Conservation (phyloP, 2,888 invertebrate genomes). For the Drosophila paracracens region DNA sequence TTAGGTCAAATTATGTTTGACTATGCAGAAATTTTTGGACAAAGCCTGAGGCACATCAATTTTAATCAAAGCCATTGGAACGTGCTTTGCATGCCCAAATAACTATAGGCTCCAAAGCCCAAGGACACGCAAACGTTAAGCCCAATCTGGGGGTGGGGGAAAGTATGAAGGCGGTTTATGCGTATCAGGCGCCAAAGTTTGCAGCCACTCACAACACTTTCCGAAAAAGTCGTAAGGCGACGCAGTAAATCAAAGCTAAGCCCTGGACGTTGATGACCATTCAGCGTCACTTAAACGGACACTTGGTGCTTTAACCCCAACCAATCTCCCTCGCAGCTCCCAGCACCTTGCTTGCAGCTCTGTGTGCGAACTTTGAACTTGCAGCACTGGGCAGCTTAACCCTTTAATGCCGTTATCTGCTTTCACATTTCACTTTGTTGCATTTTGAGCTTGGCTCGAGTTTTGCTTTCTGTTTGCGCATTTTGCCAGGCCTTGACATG, state of each 20-base stretch:
- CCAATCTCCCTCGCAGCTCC: not conserved
- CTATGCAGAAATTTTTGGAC: constrained; percentile 74
- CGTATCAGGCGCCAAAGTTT: constrained; percentile 57
- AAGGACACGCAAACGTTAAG: constrained; percentile 4
- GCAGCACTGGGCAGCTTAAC: constrained; percentile 66
- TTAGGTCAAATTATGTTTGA: constrained; percentile 78
- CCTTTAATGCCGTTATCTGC: constrained; percentile 77
- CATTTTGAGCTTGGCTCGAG: constrained; percentile 51
- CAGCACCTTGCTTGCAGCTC: not conserved
- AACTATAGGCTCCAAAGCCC: constrained; percentile 13
- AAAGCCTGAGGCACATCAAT: constrained; percentile 73
- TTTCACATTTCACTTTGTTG: constrained; percentile 75
- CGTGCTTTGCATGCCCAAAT: constrained; percentile 69
- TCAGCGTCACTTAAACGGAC: constrained; percentile 65
- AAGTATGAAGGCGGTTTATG: not conserved
- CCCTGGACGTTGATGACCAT: constrained; percentile 71
- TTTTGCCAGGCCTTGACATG: constrained; percentile 41
- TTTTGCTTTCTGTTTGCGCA: constrained; percentile 51
- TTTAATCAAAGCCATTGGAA: constrained; percentile 71
- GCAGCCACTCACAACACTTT: constrained; percentile 56
- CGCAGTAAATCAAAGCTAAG: constrained; percentile 77
- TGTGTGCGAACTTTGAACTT: constrained; percentile 58
- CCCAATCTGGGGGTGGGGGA: not conserved
- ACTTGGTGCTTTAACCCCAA: constrained; percentile 33
- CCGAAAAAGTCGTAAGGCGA: constrained; percentile 51